Percentiles rank a stretch among this genome's conserved stretches.
These are phyloP conservation scores for Patella caerulea DNA, from an alignment of 2,888 invertebrate species.

Conservation along the genomic window DNA sequence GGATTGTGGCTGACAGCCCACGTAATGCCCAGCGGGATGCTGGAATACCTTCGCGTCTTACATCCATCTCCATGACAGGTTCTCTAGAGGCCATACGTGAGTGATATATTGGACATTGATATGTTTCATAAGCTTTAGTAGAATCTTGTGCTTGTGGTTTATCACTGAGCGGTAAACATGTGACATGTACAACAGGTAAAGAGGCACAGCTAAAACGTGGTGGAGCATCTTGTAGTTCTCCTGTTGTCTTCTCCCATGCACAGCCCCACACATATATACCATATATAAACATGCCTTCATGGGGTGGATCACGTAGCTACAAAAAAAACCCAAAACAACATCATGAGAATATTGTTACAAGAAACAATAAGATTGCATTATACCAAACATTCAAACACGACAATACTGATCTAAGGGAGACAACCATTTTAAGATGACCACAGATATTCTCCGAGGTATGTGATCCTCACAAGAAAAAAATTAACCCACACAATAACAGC, in stretches of 20 bases:
- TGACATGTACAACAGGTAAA: constrained; percentile 70
- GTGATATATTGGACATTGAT: constrained; percentile 69
- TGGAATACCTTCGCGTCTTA: constrained; percentile 63
- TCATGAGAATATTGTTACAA: too few relatives aligned
- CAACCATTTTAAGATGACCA: too few relatives aligned
- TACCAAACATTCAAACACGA: too few relatives aligned
- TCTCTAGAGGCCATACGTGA: constrained; percentile 59
- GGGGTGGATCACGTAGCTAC: constrained; percentile 71
- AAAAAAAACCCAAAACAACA: constrained; percentile 20
- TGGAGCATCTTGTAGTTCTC: constrained; percentile 68
- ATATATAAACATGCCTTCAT: constrained; percentile 71
- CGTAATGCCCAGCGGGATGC: constrained; percentile 68
- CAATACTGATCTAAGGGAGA: too few relatives aligned
- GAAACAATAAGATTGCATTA: too few relatives aligned
- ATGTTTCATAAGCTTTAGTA: constrained; percentile 60
- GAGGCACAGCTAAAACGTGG: constrained; percentile 62
- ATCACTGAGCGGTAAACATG: constrained; percentile 65
- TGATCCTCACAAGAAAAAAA: too few relatives aligned
- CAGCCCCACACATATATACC: constrained; percentile 72
- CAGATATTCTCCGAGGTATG: too few relatives aligned
- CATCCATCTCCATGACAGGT: constrained; percentile 68
- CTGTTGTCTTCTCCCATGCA: constrained; percentile 70
- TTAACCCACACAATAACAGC: too few relatives aligned
- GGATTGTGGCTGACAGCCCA: constrained; percentile 68
- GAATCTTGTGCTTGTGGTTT: constrained; percentile 63